A percentile compares a stretch with the other conserved stretches of the same genome.
Evolutionary conservation across 37 sponge, comb jelly and placozoan genomes (phyloP).

Genomic region (Trichoplax adhaerens): DNA sequence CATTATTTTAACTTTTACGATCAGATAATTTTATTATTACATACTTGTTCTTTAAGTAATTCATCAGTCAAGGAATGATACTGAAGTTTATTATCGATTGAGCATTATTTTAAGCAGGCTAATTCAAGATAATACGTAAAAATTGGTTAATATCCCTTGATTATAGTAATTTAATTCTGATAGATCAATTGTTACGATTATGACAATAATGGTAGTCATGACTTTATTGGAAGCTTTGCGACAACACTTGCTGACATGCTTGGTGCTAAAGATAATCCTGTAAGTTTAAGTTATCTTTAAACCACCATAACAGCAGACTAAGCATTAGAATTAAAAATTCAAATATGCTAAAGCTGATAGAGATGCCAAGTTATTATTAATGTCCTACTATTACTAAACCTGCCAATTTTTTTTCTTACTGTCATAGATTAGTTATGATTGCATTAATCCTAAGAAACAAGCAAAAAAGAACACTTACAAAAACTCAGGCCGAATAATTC

Average conservation of each 20-base stretch:
- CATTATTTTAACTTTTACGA: background rate
- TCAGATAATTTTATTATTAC: too few relatives aligned
- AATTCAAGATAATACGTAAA: background rate
- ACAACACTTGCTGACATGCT: slow-evolving; percentile 29
- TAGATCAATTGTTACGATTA: slow-evolving; percentile 71
- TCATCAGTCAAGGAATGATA: background rate
- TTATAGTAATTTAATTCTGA: background rate
- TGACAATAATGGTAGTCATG: slow-evolving; percentile 56
- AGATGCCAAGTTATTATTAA: too few relatives aligned
- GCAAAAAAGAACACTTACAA: slow-evolving; percentile 44
- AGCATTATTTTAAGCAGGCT: background rate
- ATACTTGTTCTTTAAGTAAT: background rate
- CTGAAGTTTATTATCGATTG: background rate
- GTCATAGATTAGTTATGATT: slow-evolving; percentile 14
- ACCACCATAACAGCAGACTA: too few relatives aligned
- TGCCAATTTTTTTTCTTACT: too few relatives aligned
- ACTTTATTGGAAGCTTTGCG: slow-evolving; percentile 59
- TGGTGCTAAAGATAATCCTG: too few relatives aligned
- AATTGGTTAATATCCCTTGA: too few relatives aligned
- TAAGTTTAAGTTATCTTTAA: too few relatives aligned
- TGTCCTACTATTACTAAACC: too few relatives aligned
- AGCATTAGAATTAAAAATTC: too few relatives aligned
- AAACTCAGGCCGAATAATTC: slow-evolving; percentile 53
- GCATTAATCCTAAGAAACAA: slow-evolving; percentile 42
- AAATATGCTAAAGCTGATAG: too few relatives aligned